phyloP scores from a whole-genome alignment of 2,113 vertebrate genomes.

The Campylomormyrus numenius region DNA sequence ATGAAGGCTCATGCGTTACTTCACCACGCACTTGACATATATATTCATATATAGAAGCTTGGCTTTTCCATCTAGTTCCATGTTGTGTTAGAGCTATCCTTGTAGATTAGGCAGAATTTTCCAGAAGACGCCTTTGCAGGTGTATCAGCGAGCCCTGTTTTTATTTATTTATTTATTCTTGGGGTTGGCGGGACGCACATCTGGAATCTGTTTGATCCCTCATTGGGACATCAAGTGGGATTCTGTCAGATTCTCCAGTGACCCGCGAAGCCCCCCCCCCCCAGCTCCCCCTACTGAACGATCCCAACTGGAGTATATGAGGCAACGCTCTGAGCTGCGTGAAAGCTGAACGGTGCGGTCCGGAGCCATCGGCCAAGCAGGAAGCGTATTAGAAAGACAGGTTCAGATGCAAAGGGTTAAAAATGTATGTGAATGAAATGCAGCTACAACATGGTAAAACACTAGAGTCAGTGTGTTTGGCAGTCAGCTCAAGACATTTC shows the following conservation, averaged over 20 bases:
- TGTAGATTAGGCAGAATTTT: not conserved
- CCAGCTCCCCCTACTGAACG: not conserved
- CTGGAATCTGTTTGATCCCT: not conserved
- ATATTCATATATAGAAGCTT: not conserved
- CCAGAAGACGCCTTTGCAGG: not conserved
- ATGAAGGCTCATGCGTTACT: not conserved
- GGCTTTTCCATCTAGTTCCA: not conserved
- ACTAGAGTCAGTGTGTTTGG: constrained; percentile 12
- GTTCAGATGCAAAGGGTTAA: not conserved
- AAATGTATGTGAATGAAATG: not conserved
- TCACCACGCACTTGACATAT: not conserved
- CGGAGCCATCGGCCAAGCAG: not conserved
- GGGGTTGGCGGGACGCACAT: not conserved
- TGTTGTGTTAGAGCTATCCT: not conserved
- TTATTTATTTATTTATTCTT: constrained; percentile 27
- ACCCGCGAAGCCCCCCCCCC: not conserved
- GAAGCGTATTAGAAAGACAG: not conserved
- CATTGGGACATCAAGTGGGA: not conserved
- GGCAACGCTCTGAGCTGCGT: not conserved
- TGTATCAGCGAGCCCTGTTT: not conserved
- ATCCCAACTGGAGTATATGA: not conserved
- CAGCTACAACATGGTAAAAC: constrained; percentile 8
- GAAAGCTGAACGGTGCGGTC: not conserved
- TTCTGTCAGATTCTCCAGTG: not conserved
- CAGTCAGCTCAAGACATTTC: not conserved